phyloP scores from a whole-genome alignment of 2,797 vertebrate species.

The Clarias pachynema region DNA sequence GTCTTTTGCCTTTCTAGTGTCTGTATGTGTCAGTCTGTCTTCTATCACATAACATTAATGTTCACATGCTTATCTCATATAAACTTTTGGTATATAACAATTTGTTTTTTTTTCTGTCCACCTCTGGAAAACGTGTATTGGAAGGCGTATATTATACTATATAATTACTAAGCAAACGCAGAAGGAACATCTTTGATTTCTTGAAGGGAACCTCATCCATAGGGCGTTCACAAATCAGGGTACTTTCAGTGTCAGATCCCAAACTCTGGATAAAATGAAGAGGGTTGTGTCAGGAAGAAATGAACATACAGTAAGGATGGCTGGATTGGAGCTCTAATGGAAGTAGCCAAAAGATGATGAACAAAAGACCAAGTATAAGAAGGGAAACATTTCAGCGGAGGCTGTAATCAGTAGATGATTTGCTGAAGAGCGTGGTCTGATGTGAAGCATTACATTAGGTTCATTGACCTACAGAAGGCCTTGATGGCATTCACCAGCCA shows the following conservation, averaged over 20 bases:
- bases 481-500: slow-evolving; percentile 8
- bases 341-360: no score
- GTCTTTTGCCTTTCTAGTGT: neutral
- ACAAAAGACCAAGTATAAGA: neutral
- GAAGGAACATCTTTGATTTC: no score
- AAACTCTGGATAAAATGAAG: no score
- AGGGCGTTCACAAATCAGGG: no score
- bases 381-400: slow-evolving; percentile 13
- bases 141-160: no score
- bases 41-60: neutral
- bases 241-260: no score
- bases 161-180: no score
- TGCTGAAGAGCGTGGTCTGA: slow-evolving; percentile 43
- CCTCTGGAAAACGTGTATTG: neutral
- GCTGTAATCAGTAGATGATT: neutral
- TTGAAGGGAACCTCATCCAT: no score
- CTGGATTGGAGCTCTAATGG: no score
- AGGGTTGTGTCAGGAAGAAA: no score
- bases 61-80: neutral
- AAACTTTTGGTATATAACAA: neutral
- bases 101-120: neutral
- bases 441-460: slow-evolving; percentile 34
- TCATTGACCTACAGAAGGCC: slow-evolving; percentile 40
- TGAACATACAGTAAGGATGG: no score
- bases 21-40: neutral